These are phyloP conservation scores for Zaprionus taronus DNA, from an alignment of 1,140 invertebrate species.

Conservation along the genomic window DNA sequence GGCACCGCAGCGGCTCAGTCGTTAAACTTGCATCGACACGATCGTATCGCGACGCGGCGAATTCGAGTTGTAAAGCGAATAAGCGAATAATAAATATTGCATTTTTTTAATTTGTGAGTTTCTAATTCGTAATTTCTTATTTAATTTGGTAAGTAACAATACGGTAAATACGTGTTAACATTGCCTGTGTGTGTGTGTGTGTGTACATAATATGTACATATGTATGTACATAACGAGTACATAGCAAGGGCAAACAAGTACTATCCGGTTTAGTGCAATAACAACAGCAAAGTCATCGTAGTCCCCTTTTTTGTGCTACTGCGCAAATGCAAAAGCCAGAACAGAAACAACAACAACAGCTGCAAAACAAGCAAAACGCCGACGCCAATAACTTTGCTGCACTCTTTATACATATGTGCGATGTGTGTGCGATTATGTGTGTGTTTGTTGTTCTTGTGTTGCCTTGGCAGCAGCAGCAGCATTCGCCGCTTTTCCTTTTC, in stretches of 20 bases:
- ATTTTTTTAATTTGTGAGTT: constrained; percentile 12
- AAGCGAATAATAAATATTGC: neutral
- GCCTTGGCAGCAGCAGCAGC: constrained; percentile 34
- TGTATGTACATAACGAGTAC: neutral
- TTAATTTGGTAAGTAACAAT: constrained; percentile 18
- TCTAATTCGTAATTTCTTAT: constrained; percentile 12
- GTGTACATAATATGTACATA: constrained; percentile 2
- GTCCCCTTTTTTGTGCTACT: constrained; percentile 49
- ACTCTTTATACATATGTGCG: constrained; percentile 21
- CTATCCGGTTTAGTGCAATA: constrained; percentile 38
- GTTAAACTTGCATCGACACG: constrained; percentile 43
- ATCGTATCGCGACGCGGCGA: constrained; percentile 44
- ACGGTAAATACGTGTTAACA: neutral
- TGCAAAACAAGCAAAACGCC: constrained; percentile 39
- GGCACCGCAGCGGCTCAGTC: constrained; percentile 41
- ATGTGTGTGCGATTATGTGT: neutral
- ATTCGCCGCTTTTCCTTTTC: constrained; percentile 42
- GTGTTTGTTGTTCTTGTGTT: constrained; percentile 21
- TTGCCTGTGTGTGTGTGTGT: neutral
- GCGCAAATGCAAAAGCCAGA: constrained; percentile 41
- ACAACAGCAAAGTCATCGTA: constrained; percentile 17
- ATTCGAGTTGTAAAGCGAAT: constrained; percentile 6
- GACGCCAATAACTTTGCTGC: constrained; percentile 47
- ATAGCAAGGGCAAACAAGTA: constrained; percentile 18
- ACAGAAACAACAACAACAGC: constrained; percentile 40